These are phyloP conservation scores for Marmota flaviventris DNA, from an alignment of 2,113 vertebrate species.

Conservation along the genomic window DNA sequence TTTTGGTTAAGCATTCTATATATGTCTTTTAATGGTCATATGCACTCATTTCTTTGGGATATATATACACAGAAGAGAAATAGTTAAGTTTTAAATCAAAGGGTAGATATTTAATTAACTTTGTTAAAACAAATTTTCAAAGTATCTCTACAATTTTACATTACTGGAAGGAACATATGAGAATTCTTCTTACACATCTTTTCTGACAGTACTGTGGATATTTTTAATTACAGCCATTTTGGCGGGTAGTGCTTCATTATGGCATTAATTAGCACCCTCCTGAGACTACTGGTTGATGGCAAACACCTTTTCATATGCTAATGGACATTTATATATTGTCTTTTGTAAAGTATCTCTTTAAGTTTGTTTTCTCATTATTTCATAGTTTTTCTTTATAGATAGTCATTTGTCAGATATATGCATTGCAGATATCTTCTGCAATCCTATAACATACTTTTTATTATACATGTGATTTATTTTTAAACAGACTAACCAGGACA, in stretches of 20 bases:
- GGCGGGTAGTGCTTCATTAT: neutral
- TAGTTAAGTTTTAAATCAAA: neutral
- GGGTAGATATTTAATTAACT: neutral
- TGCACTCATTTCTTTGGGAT: neutral
- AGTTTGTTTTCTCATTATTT: neutral
- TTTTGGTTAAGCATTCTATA: neutral
- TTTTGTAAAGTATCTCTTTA: constrained; percentile 26
- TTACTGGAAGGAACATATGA: constrained; percentile 18
- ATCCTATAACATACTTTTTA: neutral
- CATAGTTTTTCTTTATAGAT: neutral
- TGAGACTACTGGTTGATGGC: neutral
- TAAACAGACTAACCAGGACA: constrained; percentile 1
- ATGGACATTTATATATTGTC: neutral
- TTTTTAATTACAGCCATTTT: constrained; percentile 39
- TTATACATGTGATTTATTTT: neutral
- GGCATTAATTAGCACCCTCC: neutral
- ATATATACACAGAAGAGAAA: constrained; percentile 4
- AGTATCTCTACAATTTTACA: neutral
- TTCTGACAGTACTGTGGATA: neutral
- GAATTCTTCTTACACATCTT: constrained; percentile 1
- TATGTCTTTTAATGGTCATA: neutral
- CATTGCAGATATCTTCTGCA: constrained; percentile 35
- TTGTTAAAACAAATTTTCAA: neutral
- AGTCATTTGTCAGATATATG: neutral
- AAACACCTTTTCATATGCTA: neutral